Percentiles rank a stretch among this genome's conserved stretches.
phyloP scores from a whole-genome alignment of 2,113 vertebrate species.

The Rhadina sibilatrix region DNA sequence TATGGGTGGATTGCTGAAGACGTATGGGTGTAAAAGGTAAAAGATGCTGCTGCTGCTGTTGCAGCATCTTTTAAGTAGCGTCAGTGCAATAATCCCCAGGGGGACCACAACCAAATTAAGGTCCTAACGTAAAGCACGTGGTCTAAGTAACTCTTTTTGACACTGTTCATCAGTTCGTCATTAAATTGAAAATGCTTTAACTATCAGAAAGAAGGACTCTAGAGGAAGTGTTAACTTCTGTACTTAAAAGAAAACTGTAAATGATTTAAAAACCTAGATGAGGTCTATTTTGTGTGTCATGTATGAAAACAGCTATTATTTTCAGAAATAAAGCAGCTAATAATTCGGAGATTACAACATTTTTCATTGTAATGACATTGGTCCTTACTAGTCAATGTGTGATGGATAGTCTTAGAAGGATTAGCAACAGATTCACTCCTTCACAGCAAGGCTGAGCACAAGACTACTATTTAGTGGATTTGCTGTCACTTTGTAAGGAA shows the following conservation, averaged over 20 bases:
- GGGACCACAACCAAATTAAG: neutral
- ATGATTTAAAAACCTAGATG: neutral
- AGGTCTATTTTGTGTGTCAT: neutral
- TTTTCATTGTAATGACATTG: neutral
- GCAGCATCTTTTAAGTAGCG: neutral
- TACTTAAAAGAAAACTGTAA: neutral
- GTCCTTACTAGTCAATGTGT: neutral
- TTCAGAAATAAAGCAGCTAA: neutral
- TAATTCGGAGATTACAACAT: neutral
- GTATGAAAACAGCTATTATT: neutral
- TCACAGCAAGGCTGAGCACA: conserved; percentile 7
- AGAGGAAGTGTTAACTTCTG: neutral
- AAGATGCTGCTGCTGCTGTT: neutral
- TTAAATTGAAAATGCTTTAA: neutral
- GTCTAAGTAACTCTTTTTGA: neutral
- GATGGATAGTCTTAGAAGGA: neutral
- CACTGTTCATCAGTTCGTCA: neutral
- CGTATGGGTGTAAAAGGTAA: rapidly evolving
- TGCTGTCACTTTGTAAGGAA: conserved; percentile 14
- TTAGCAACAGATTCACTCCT: neutral
- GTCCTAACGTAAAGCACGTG: neutral
- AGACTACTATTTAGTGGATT: neutral
- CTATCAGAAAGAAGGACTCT: neutral
- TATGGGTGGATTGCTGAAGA: neutral
- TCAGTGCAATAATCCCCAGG: neutral